Conservation (phyloP, 2,888 invertebrate genomes). For the Ptilodon capucinus region DNA sequence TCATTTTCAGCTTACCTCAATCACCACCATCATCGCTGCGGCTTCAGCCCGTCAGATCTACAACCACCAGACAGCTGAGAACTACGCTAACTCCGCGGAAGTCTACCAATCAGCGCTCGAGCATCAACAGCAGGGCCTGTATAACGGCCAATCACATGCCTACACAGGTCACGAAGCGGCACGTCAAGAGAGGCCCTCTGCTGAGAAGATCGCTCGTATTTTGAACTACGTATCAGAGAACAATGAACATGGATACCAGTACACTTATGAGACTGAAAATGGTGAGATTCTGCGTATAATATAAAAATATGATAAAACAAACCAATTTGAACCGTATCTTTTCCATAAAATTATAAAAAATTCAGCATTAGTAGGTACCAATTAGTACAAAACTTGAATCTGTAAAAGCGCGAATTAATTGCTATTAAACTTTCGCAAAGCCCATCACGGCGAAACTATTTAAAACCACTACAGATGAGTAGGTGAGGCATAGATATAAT, state of each 20-base stretch:
- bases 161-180: conserved; percentile 23
- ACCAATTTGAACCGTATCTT: background rate
- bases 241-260: conserved; percentile 62
- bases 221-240: conserved; percentile 51
- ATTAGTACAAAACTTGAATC: too few species aligned
- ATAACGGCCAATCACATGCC: conserved; percentile 48
- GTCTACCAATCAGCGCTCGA: conserved; percentile 57
- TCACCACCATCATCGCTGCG: conserved; percentile 54
- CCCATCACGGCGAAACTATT: too few species aligned
- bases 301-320: background rate
- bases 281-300: conserved; percentile 56
- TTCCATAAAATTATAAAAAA: too few species aligned
- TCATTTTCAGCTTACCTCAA: conserved; percentile 49
- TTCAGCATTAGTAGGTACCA: too few species aligned
- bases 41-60: conserved; percentile 57
- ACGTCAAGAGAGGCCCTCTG: conserved; percentile 25
- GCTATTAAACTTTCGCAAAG: too few species aligned
- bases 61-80: conserved; percentile 32
- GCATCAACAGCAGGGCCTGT: conserved; percentile 46
- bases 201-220: conserved; percentile 57
- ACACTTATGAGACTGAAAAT: conserved; percentile 85
- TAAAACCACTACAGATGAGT: too few species aligned
- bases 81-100: conserved; percentile 48
- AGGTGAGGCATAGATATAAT: too few species aligned
- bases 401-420: too few species aligned